Conservation (phyloP, 2,888 invertebrate genomes). For the Megalurothrips usitatus region DNA sequence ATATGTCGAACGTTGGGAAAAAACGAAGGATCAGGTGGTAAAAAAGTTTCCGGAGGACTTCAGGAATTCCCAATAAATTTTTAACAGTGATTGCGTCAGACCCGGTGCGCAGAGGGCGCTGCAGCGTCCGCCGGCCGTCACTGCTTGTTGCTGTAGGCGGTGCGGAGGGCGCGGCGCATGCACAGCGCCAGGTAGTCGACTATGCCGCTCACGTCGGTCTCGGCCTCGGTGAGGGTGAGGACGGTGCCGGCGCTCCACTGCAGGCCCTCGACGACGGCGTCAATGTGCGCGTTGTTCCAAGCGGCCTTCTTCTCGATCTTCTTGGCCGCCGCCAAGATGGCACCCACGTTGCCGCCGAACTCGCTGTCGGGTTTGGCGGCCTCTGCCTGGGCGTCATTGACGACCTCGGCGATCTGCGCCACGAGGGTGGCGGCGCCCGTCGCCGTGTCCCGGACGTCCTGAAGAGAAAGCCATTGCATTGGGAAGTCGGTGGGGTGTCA, state of each 20-base stretch:
- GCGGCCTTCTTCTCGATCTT: not conserved
- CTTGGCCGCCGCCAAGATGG: not conserved
- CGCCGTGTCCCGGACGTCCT: not conserved
- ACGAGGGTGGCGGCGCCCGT: not conserved
- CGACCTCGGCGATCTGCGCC: not conserved
- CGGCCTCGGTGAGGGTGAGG: not conserved
- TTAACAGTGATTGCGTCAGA: too few species aligned
- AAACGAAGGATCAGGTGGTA: too few species aligned
- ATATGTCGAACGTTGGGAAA: too few species aligned
- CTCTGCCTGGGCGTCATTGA: not conserved
- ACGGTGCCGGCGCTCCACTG: not conserved
- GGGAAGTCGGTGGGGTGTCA: too few species aligned
- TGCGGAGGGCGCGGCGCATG: not conserved
- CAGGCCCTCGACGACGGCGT: not conserved
- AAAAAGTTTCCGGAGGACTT: too few species aligned
- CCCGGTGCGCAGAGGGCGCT: too few species aligned
- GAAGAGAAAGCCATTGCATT: too few species aligned
- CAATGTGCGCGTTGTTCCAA: not conserved
- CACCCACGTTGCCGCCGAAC: not conserved
- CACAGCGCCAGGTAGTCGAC: not conserved
- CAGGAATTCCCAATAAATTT: too few species aligned
- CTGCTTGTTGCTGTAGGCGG: too few species aligned
- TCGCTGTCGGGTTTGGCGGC: not conserved
- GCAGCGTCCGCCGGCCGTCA: too few species aligned
- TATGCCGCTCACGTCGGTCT: not conserved